These are phyloP conservation scores for Acinonyx jubatus DNA, from an alignment of 2,113 vertebrate genomes.

Conservation along the genomic window DNA sequence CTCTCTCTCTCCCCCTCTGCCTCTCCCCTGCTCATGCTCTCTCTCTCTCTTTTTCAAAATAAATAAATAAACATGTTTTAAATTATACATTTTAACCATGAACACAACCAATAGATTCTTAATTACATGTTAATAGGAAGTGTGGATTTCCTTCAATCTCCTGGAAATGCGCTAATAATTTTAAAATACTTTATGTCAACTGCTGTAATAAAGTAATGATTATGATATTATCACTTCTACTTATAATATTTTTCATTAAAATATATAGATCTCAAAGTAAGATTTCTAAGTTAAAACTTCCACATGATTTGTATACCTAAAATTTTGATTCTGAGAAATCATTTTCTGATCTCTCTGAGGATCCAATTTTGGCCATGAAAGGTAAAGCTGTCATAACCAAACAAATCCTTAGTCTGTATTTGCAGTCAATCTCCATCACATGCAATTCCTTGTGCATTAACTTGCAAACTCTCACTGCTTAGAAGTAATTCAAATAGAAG, in stretches of 20 bases:
- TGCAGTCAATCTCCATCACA: not conserved
- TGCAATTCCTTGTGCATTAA: not conserved
- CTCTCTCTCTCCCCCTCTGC: too few species aligned
- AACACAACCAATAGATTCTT: not conserved
- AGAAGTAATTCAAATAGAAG: not conserved
- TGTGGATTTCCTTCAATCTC: not conserved
- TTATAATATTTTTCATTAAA: not conserved
- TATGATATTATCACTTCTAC: not conserved
- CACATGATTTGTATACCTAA: not conserved
- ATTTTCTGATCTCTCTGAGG: not conserved
- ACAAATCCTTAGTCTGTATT: not conserved
- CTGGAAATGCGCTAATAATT: not conserved
- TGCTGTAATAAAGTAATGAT: not conserved
- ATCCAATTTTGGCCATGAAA: not conserved
- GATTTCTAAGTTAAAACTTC: not conserved
- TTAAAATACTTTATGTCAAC: not conserved
- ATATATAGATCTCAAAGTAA: not conserved
- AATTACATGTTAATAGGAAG: not conserved
- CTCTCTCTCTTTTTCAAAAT: not conserved
- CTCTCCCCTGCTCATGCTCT: too few species aligned
- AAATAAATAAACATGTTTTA: not conserved
- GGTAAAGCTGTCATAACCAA: not conserved
- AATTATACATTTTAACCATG: not conserved
- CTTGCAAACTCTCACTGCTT: not conserved
- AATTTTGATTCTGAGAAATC: not conserved